Evolutionary conservation across 2,888 invertebrate species (phyloP).

Genomic region (Myopa testacea): DNA sequence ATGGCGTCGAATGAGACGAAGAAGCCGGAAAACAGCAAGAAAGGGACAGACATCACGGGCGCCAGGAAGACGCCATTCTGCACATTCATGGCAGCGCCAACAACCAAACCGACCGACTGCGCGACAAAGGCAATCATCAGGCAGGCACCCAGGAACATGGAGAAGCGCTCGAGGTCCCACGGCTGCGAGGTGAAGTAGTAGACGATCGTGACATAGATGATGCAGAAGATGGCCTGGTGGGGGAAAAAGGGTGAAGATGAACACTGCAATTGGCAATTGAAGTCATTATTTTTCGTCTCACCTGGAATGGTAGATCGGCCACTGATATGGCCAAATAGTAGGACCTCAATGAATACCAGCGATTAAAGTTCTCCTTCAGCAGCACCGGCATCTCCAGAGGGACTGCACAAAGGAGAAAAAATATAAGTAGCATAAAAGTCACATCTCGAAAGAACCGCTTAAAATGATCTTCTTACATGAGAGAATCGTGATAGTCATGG

Average conservation of each 20-base stretch:
- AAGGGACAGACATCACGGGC: constrained; percentile 96
- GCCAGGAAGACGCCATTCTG: constrained; percentile 97
- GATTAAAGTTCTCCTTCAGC: constrained; percentile 93
- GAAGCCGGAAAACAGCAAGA: constrained; percentile 95
- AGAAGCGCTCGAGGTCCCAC: constrained; percentile 81
- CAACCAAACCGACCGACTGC: constrained; percentile 93
- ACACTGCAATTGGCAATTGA: neutral
- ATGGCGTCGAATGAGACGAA: constrained; percentile 97
- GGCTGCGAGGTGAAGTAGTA: constrained; percentile 97
- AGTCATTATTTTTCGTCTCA: constrained; percentile 63
- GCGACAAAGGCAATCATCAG: constrained; percentile 93
- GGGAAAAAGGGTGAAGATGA: constrained; percentile 55
- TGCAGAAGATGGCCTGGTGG: constrained; percentile 88
- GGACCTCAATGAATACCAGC: constrained; percentile 95
- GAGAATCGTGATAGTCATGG: constrained; percentile 98
- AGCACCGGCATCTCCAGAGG: constrained; percentile 96
- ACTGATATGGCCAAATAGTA: constrained; percentile 96
- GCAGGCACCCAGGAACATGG: constrained; percentile 90
- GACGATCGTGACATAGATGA: constrained; percentile 91
- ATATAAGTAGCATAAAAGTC: neutral
- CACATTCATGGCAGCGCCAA: constrained; percentile 95
- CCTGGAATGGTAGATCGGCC: constrained; percentile 98
- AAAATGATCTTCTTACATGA: constrained; percentile 79
- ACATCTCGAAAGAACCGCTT: neutral
- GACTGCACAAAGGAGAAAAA: constrained; percentile 72